Evolutionary conservation across 2,888 invertebrate genomes (phyloP).

Genomic region (Cryptocephalus moraei): DNA sequence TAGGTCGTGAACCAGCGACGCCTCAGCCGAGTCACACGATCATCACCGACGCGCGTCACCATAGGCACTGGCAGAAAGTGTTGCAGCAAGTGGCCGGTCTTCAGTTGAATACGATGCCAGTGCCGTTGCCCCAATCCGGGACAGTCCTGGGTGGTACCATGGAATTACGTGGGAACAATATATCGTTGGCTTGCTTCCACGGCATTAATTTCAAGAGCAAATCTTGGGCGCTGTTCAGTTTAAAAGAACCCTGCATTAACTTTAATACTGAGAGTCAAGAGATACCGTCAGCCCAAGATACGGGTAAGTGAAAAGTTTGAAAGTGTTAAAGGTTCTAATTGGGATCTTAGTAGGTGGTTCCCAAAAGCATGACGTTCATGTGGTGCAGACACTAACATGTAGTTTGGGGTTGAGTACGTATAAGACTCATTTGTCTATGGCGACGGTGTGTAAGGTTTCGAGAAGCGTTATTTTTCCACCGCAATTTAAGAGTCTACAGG

Average conservation of each 20-base stretch:
- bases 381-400: conserved; percentile 85
- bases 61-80: conserved; percentile 88
- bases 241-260: conserved; percentile 85
- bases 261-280: conserved; percentile 92
- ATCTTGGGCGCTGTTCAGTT: conserved; percentile 91
- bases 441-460: conserved; percentile 86
- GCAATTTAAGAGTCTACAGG: conserved; percentile 85
- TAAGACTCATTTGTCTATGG: conserved; percentile 78
- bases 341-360: conserved; percentile 10
- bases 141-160: conserved; percentile 81
- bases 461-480: conserved; percentile 89
- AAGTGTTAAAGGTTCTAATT: neutral
- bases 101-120: conserved; percentile 62
- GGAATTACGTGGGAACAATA: conserved; percentile 81
- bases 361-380: conserved; percentile 58
- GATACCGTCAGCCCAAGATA: conserved; percentile 47
- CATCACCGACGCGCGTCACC: conserved; percentile 25
- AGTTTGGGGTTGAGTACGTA: conserved; percentile 67
- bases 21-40: conserved; percentile 4
- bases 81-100: conserved; percentile 71
- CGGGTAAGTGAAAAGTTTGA: neutral
- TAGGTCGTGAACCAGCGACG: conserved; percentile 10
- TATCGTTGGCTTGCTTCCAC: conserved; percentile 93
- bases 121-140: conserved; percentile 59
- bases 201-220: conserved; percentile 93